Conservation (phyloP, 2,888 invertebrate species). For the Trachelus tabidus region DNA sequence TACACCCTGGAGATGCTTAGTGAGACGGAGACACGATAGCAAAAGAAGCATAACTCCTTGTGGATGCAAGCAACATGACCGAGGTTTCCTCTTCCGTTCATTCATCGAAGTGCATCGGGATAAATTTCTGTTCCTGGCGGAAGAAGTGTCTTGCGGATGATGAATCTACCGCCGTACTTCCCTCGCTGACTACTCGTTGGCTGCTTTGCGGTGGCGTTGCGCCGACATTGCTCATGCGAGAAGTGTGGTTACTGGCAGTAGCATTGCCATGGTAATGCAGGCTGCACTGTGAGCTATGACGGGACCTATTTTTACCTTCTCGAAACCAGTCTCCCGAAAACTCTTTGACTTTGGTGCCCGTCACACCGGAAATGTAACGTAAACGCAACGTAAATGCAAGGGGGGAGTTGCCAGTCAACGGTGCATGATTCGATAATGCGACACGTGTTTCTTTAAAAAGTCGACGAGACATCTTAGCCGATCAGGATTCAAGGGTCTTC, state of each 20-base stretch:
- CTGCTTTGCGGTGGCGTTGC: neutral
- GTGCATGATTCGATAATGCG: neutral
- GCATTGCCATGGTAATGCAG: neutral
- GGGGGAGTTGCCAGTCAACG: no score
- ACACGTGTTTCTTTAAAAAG: neutral
- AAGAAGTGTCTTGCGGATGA: slow-evolving; percentile 20
- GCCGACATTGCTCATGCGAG: slow-evolving; percentile 3
- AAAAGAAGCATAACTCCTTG: slow-evolving; percentile 29
- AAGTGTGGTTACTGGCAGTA: neutral
- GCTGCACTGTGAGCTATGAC: neutral
- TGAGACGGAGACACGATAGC: no score
- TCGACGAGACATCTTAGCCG: no score
- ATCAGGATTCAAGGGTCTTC: no score
- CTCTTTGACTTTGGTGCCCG: slow-evolving; percentile 16
- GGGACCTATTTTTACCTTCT: slow-evolving; percentile 31
- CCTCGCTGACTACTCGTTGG: neutral
- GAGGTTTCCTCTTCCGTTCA: slow-evolving; percentile 22
- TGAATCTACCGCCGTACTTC: neutral
- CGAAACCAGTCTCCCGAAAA: slow-evolving; percentile 21
- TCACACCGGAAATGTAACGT: slow-evolving; percentile 32
- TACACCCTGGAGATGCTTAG: neutral
- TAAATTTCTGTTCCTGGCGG: slow-evolving; percentile 23
- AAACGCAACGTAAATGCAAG: slow-evolving; percentile 17
- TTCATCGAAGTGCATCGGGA: slow-evolving; percentile 36
- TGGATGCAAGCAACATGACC: slow-evolving; percentile 34